Percentiles rank a stretch among this genome's conserved stretches.
Conservation (phyloP, 2,888 invertebrate genomes). For the Leptinotarsa tumamoca region DNA sequence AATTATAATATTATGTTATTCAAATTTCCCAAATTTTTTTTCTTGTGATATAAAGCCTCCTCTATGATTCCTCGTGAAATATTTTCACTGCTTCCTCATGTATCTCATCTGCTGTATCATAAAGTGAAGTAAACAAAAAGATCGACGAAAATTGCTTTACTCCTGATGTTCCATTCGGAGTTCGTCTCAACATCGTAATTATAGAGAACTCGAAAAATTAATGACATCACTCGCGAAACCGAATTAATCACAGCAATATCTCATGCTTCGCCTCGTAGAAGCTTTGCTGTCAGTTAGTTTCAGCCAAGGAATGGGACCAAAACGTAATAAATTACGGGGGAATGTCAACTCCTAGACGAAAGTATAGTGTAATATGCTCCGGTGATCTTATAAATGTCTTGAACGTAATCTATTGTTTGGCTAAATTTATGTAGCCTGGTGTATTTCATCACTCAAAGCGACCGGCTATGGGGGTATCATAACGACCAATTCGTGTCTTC, state of each 20-base stretch:
- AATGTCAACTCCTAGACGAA: constrained; percentile 20
- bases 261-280: constrained; percentile 12
- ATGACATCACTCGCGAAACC: constrained; percentile 9
- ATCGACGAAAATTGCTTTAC: not conserved
- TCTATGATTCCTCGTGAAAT: no score
- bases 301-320: constrained; percentile 16
- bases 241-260: constrained; percentile 13
- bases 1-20: no score
- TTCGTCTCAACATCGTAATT: constrained; percentile 5
- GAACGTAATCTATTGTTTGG: constrained; percentile 44
- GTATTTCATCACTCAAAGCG: constrained; percentile 35
- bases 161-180: not conserved
- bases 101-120: no score
- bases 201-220: constrained; percentile 10
- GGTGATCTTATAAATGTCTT: constrained; percentile 42
- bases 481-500: constrained; percentile 8
- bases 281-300: constrained; percentile 4
- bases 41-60: no score
- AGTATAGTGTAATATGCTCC: constrained; percentile 34
- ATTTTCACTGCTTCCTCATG: no score
- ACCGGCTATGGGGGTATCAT: constrained; percentile 24
- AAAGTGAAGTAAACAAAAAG: no score
- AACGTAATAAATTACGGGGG: constrained; percentile 27
- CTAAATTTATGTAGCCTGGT: constrained; percentile 40
- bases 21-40: no score